These are phyloP conservation scores for Lethrus apterus DNA, from an alignment of 1,140 invertebrate species.

Conservation along the genomic window DNA sequence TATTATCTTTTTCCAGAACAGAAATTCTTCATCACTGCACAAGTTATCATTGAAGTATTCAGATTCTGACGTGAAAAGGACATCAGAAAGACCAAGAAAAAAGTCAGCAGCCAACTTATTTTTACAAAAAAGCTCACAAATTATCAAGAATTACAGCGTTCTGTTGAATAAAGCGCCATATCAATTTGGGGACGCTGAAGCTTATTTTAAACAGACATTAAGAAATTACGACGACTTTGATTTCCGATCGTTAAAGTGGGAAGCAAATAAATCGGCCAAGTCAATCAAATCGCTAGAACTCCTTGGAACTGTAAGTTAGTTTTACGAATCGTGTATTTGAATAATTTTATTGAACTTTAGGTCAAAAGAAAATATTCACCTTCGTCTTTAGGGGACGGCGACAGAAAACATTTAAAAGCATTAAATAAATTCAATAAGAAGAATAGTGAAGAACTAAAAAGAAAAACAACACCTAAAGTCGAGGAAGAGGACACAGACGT, in stretches of 20 bases:
- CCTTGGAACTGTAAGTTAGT: not conserved
- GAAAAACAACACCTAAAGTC: not conserved
- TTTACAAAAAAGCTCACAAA: constrained; percentile 7
- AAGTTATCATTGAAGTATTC: constrained; percentile 4
- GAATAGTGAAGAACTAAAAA: not conserved
- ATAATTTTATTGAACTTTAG: not conserved
- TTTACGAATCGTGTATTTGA: not conserved
- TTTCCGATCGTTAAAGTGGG: not conserved
- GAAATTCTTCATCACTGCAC: constrained; percentile 6
- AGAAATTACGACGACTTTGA: constrained; percentile 17
- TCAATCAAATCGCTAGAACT: not conserved
- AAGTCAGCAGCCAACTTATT: not conserved
- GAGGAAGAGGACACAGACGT: constrained; percentile 7
- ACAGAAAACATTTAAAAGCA: not conserved
- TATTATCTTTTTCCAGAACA: constrained; percentile 11
- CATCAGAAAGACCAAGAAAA: not conserved
- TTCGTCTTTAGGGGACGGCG: not conserved
- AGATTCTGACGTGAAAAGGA: constrained; percentile 2
- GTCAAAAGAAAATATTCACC: not conserved
- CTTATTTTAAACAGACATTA: constrained; percentile 14
- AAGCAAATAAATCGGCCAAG: not conserved
- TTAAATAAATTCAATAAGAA: not conserved
- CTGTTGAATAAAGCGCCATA: constrained; percentile 6
- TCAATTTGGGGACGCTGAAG: constrained; percentile 13
- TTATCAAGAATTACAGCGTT: constrained; percentile 6